Evolutionary conservation across 1,140 invertebrate genomes (phyloP), one percentile per base, ranked within the genome.

Genomic region (Plutomurus gul): DNA sequence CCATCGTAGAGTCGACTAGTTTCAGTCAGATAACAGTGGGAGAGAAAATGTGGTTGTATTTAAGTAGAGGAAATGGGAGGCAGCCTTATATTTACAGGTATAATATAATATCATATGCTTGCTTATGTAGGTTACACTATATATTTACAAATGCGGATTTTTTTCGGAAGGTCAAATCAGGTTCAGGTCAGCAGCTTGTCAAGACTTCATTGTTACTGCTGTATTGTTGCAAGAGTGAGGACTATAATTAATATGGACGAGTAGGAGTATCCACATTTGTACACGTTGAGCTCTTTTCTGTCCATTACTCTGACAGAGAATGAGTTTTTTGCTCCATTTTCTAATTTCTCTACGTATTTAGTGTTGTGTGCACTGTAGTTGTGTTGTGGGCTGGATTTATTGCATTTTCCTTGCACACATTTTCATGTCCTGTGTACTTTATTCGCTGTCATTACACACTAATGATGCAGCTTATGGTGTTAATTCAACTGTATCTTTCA

Each of bases 121-220:
- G n/a, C n/a, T n/a, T n/a, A 65, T 65, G 27, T 65, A n/a, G 27
- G 56, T 65, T 65, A 65, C 56, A 65, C 27, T n/a, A n/a, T n/a
- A n/a, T n/a, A n/a, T n/a, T n/a, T n/a, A 33, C 51, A 56, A 6
- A 20, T 13, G 16, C 46, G 7, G 25, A 65, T 65, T 65, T 65
- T 60, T 65, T 65, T 65, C 56, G 56, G 56, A 65, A 65, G 56
- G 56, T 65, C 56, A 65, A 65, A 65, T 65, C 27, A 65, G 27
- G 56, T 65, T 65, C 56, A 65, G 56, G 56, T 65, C 56, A 65
- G n/a, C n/a, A n/a, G 56, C 56, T 33, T 33, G 56, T 65, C 56
- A 65, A 33, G 56, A 65, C 56, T 65, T 65, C 27, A 65, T 65
- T 65, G 56, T 65, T 36, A 16, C 25, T 60, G 16, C n/a, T n/a